phyloP scores from a whole-genome alignment of 2,113 vertebrate species.

The Nettapus auritus region DNA sequence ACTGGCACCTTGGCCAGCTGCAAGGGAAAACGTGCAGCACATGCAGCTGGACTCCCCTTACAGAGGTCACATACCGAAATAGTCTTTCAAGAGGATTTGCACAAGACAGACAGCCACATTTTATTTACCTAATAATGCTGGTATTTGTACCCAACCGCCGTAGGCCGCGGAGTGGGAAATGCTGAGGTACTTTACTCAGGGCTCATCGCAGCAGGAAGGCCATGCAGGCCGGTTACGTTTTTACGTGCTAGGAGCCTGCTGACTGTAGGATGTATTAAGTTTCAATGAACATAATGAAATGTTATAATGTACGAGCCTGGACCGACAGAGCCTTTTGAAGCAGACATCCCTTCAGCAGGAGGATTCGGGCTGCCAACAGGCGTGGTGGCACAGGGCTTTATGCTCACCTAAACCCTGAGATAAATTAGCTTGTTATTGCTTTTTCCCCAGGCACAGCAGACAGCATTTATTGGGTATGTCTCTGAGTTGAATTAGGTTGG shows the following conservation, averaged over 20 bases:
- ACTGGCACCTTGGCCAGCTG: background rate
- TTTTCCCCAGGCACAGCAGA: background rate
- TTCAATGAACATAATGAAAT: slow-evolving; percentile 27
- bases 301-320: background rate
- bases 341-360: background rate
- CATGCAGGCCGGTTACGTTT: accelerated
- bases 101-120: background rate
- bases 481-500: slow-evolving; percentile 14
- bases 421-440: background rate
- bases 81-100: background rate
- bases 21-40: background rate
- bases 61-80: background rate
- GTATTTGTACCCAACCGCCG: background rate
- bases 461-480: background rate
- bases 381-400: background rate
- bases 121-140: background rate
- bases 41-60: background rate
- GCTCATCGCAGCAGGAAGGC: background rate
- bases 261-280: background rate
- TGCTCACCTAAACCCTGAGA: background rate
- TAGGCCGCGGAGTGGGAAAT: background rate
- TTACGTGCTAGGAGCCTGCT: background rate
- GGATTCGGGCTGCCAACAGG: background rate
- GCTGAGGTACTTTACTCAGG: background rate
- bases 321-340: background rate